phyloP scores from a whole-genome alignment of 2,888 invertebrate genomes.

The Platypus cylindrus region DNA sequence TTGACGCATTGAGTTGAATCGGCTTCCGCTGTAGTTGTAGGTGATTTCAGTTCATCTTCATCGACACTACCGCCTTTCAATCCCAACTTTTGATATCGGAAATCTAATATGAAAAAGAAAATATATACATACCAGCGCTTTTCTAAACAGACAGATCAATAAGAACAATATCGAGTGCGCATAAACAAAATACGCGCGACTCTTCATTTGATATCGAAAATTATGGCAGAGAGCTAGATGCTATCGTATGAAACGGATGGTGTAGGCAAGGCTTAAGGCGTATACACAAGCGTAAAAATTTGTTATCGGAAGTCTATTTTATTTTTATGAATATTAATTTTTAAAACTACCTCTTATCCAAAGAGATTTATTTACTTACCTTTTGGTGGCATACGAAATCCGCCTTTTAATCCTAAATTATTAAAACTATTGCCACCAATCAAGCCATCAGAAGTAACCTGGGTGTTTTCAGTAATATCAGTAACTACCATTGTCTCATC shows the following conservation, averaged over 20 bases:
- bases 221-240: no score
- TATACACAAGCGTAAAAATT: no score
- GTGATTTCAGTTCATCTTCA: slow-evolving; percentile 20
- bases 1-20: slow-evolving; percentile 20
- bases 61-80: slow-evolving; percentile 32
- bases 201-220: no score
- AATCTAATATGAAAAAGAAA: slow-evolving; percentile 5
- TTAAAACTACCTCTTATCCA: no score
- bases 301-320: no score
- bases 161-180: no score
- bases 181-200: no score
- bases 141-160: neutral
- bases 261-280: no score
- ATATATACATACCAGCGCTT: neutral
- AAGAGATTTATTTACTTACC: neutral
- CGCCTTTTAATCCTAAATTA: slow-evolving; percentile 32
- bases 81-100: slow-evolving; percentile 25
- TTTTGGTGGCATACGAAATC: slow-evolving; percentile 14
- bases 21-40: slow-evolving; percentile 24
- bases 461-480: slow-evolving; percentile 9
- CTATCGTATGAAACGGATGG: no score
- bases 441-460: slow-evolving; percentile 22
- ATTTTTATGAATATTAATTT: no score
- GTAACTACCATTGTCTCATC: slow-evolving; percentile 13
- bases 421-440: slow-evolving; percentile 28